Percentiles rank a stretch among this genome's conserved stretches.
Conservation (phyloP, 2,797 vertebrate genomes). For the Molossus alvarezi region DNA sequence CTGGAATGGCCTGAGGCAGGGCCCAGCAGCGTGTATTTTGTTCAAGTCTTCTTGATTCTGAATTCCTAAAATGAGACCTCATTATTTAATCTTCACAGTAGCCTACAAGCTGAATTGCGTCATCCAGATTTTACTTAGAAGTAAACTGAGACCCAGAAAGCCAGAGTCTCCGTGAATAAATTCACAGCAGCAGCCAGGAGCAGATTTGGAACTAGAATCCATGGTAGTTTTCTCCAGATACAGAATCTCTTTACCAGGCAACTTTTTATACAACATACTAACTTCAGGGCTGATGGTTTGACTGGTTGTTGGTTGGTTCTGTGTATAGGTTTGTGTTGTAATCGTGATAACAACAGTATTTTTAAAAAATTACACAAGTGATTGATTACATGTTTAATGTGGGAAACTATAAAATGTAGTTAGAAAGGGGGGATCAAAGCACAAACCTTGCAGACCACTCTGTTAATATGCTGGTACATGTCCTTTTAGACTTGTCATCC, state of each 20-base stretch:
- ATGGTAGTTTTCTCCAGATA: neutral
- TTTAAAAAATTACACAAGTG: neutral
- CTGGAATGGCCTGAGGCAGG: neutral
- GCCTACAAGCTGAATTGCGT: neutral
- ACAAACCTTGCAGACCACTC: neutral
- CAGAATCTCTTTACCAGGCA: neutral
- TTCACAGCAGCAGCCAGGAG: neutral
- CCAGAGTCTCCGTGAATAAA: neutral
- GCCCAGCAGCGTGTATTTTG: neutral
- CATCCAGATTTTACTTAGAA: neutral
- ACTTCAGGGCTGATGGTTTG: neutral
- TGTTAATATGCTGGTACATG: neutral
- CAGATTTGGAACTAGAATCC: constrained; percentile 7
- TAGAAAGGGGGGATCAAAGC: neutral
- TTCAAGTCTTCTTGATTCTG: neutral
- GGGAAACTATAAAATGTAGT: neutral
- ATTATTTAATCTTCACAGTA: neutral
- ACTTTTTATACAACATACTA: neutral
- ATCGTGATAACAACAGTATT: neutral
- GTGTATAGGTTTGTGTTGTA: neutral
- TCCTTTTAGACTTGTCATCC: neutral
- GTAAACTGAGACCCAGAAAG: constrained; percentile 6
- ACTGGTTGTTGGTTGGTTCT: neutral
- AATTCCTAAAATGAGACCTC: neutral
- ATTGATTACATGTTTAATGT: neutral